Evolutionary conservation across 2,797 vertebrate species (phyloP), one percentile per base, ranked within the genome.

Genomic region (Masticophis lateralis): DNA sequence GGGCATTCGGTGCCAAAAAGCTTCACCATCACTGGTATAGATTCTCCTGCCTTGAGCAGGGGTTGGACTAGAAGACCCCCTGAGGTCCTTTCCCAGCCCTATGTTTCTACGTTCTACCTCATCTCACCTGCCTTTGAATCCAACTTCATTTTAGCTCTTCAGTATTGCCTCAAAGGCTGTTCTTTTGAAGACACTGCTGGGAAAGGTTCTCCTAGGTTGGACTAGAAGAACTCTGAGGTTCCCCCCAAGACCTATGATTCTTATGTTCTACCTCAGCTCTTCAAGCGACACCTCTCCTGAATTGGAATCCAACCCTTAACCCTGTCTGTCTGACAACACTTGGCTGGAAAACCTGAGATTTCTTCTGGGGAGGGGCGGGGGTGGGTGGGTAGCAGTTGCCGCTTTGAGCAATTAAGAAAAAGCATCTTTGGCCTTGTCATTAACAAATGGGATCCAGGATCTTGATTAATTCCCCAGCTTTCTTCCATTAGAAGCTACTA

Each of bases 391-490:
- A 63, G 27, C 4, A 12, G 69, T 91, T 69, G 74, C 91, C 88
- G 91, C 79, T 10, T 0, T 95, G 95, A 95, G 53, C 37, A 51
- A 61, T 13, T 25, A 47, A 43, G 43, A 7, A 66, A 74, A 91
- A 87, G 9, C n/a, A 83, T 27, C 43, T 28, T 37, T 69, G 0
- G 87, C 86, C 95, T 63, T 97, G 97, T 96, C 97, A 95, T 96
- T 97, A 97, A 97, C 96, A 97, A 97, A 97, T 97, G 97, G 96
- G 95, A 94, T 94, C 93, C 88, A 47, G 53, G 88, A 0, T 0
- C 95, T 97, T 97, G 97, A 97, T 97, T 96, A 96, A 97, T 96
- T 96, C 95, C 95, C 94, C 95, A 96, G 96, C 88, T 96, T 95
- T 97, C 96, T 95, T 96, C 94, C 96, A 96, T 96, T 96, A 93